Evolutionary conservation across 2,113 vertebrate species (phyloP).

Genomic region (Turdus rufiventris): DNA sequence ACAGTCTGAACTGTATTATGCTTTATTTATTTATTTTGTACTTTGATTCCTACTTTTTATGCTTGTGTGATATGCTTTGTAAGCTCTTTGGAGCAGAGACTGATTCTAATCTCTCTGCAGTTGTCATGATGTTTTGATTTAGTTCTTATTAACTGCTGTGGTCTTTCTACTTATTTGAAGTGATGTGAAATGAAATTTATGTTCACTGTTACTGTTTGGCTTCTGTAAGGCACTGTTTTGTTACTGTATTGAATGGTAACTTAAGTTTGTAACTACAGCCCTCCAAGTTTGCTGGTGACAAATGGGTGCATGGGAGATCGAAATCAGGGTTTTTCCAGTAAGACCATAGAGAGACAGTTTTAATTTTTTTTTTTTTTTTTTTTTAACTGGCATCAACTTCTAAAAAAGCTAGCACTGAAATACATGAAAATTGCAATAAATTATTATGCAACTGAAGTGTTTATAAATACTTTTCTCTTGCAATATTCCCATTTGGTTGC

Average conservation of each 20-base stretch:
- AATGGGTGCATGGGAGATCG: accelerated
- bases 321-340: background rate
- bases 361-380: background rate
- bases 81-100: background rate
- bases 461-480: background rate
- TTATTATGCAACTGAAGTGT: background rate
- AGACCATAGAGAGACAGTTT: background rate
- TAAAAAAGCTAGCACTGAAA: background rate
- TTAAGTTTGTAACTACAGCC: background rate
- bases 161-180: background rate
- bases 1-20: too few relatives aligned
- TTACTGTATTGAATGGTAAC: background rate
- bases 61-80: background rate
- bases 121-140: background rate
- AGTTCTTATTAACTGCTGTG: background rate
- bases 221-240: background rate
- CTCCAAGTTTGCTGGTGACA: background rate
- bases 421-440: background rate
- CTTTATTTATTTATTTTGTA: background rate
- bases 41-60: background rate
- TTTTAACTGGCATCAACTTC: background rate
- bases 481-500: background rate
- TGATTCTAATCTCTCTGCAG: background rate
- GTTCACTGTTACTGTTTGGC: background rate
- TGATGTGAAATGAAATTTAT: background rate